phyloP scores from a whole-genome alignment of 2,888 invertebrate genomes.

The Apotomis capreana region DNA sequence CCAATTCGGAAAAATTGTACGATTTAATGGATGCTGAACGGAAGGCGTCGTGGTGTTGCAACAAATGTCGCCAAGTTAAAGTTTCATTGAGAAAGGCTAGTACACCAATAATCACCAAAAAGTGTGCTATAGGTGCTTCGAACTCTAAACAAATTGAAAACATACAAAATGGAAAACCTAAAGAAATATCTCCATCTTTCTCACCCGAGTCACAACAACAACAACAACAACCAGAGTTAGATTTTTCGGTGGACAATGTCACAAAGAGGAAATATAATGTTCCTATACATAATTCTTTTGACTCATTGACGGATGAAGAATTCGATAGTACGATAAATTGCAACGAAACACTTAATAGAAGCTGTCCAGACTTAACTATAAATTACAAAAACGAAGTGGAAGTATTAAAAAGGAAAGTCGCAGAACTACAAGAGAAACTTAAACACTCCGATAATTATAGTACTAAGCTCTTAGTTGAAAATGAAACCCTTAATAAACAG shows the following conservation, averaged over 20 bases:
- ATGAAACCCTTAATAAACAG: conserved; percentile 6
- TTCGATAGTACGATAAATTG: conserved; percentile 3
- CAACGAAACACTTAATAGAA: conserved; percentile 4
- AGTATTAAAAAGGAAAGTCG: not conserved
- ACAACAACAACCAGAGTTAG: not conserved
- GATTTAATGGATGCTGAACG: not conserved
- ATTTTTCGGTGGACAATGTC: conserved; percentile 5
- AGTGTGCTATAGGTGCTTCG: too few relatives aligned
- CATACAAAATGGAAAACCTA: not conserved
- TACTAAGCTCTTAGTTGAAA: conserved; percentile 5
- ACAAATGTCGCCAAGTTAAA: too few relatives aligned
- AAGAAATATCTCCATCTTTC: not conserved
- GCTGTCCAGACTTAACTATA: not conserved
- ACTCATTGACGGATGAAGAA: conserved; percentile 2
- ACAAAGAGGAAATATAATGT: conserved; percentile 7
- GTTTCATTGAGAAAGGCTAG: too few relatives aligned
- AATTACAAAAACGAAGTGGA: conserved; percentile 14
- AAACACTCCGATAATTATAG: not conserved
- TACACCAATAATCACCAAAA: too few relatives aligned
- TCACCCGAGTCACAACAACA: not conserved
- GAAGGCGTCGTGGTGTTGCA: not conserved
- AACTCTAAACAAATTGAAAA: not conserved
- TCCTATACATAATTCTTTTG: conserved; percentile 2
- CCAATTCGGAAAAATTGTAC: not conserved
- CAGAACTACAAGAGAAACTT: not conserved